Conservation (phyloP, 35 echinoderm and acorn worm genomes). For the Acanthaster planci region DNA sequence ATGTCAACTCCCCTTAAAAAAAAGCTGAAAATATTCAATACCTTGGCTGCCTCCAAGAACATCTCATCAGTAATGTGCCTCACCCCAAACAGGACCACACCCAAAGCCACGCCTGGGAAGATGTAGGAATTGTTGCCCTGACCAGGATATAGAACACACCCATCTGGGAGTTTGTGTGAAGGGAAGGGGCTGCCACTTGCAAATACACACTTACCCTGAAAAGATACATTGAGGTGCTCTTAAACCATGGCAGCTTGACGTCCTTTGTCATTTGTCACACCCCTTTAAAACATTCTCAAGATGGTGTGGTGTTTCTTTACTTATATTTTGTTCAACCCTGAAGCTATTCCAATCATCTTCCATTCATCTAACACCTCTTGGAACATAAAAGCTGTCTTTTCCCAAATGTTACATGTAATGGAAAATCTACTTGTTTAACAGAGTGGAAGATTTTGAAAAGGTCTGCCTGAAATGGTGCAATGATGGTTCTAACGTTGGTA, state of each 20-base stretch:
- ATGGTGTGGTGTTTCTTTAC: too few relatives aligned
- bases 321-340: too few relatives aligned
- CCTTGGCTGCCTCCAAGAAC: conserved; percentile 92
- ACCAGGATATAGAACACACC: conserved; percentile 66
- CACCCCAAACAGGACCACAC: conserved; percentile 77
- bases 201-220: conserved; percentile 85
- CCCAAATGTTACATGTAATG: too few relatives aligned
- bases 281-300: too few relatives aligned
- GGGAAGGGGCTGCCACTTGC: conserved; percentile 80
- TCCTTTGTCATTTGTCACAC: too few relatives aligned
- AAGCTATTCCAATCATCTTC: too few relatives aligned
- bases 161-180: conserved; percentile 64
- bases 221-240: not conserved
- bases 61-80: conserved; percentile 78
- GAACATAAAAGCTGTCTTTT: too few relatives aligned
- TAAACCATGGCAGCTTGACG: too few relatives aligned
- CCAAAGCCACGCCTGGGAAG: conserved; percentile 93
- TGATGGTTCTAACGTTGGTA: conserved; percentile 73
- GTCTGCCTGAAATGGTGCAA: not conserved
- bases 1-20: too few relatives aligned
- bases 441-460: too few relatives aligned
- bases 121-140: conserved; percentile 97
- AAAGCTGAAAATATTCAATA: conserved; percentile 38
- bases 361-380: too few relatives aligned
- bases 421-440: too few relatives aligned